Evolutionary conservation across 2,113 vertebrate species (phyloP).

Genomic region (Ardeotis arabs): DNA sequence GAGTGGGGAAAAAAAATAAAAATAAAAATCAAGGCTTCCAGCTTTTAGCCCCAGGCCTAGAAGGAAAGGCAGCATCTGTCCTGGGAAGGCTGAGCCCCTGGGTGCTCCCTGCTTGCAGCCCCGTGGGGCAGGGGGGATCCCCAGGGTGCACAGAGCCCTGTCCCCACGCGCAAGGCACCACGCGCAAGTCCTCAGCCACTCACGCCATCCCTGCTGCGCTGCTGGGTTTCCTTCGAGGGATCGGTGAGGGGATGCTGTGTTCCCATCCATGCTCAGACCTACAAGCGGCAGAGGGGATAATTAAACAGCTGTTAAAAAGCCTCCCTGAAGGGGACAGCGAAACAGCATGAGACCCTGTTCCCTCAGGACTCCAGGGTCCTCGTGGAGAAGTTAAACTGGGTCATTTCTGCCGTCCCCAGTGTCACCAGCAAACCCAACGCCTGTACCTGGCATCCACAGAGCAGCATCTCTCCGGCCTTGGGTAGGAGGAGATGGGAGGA

Average conservation of each 20-base stretch:
- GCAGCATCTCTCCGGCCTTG: not conserved
- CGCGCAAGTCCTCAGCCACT: not conserved
- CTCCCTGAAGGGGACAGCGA: not conserved
- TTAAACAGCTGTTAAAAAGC: not conserved
- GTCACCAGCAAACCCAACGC: not conserved
- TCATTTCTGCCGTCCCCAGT: not conserved
- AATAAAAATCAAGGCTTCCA: not conserved
- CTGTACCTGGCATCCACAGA: not conserved
- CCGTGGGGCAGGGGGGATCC: not conserved
- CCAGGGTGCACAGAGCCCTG: too few relatives aligned
- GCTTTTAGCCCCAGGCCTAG: not conserved
- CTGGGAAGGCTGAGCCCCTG: not conserved
- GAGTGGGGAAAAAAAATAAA: not conserved
- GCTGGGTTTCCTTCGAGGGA: not conserved
- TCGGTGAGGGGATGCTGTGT: rapidly evolving
- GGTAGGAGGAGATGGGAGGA: not conserved
- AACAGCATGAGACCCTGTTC: not conserved
- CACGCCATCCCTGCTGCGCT: not conserved
- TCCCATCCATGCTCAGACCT: not conserved
- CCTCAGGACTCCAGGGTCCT: not conserved
- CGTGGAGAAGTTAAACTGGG: not conserved
- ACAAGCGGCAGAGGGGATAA: not conserved
- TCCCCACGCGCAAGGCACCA: rapidly evolving
- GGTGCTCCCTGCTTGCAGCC: not conserved
- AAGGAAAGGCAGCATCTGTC: not conserved